A percentile compares a stretch with the other conserved stretches of the same genome.
Evolutionary conservation across 35 echinoderm and acorn worm species (phyloP).

Genomic region (Holothuria glaberrima): DNA sequence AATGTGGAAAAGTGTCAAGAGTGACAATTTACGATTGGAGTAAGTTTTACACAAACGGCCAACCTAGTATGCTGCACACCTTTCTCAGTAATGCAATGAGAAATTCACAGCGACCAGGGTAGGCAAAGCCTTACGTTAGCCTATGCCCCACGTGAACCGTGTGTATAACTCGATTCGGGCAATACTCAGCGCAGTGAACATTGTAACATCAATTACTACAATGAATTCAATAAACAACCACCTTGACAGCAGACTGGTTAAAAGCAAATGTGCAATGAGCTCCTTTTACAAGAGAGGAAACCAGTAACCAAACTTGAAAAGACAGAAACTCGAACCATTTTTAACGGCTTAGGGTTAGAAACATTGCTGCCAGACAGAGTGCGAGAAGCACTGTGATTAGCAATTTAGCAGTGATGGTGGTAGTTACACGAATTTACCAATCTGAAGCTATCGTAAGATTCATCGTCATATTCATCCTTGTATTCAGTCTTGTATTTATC

Average conservation of each 20-base stretch:
- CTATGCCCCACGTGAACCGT: conserved; percentile 17
- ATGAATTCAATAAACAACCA: neutral
- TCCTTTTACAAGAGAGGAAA: neutral
- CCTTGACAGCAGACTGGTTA: conserved; percentile 29
- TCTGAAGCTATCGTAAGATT: too few relatives aligned
- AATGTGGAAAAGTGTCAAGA: conserved; percentile 9
- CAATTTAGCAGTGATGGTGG: too few relatives aligned
- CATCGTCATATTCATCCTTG: too few relatives aligned
- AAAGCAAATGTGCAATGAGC: conserved; percentile 15
- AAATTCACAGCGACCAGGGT: neutral
- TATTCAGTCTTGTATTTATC: too few relatives aligned
- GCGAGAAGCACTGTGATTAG: too few relatives aligned
- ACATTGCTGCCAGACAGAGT: neutral
- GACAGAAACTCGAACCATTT: neutral
- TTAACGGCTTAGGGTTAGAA: conserved; percentile 24
- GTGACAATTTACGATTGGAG: conserved; percentile 6
- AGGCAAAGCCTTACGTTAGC: neutral
- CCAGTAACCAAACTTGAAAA: conserved; percentile 34
- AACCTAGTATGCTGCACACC: neutral
- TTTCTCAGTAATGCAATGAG: neutral
- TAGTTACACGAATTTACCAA: too few relatives aligned
- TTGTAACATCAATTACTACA: neutral
- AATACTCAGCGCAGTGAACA: conserved; percentile 6
- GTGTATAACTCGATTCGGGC: neutral
- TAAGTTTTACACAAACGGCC: neutral